These are phyloP conservation scores for Sepiola atlantica DNA, from an alignment of 2,888 invertebrate genomes.

Conservation along the genomic window DNA sequence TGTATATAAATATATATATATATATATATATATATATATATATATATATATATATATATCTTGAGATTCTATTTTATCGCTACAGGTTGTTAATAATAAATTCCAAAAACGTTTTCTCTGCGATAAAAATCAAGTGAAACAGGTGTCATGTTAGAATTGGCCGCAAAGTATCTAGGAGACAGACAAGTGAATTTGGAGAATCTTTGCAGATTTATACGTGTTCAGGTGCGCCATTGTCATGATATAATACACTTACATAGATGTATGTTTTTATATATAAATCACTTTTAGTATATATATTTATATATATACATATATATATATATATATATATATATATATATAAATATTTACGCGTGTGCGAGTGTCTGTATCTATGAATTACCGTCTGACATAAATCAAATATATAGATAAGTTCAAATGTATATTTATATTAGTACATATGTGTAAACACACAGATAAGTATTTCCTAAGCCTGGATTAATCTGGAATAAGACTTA, in stretches of 20 bases:
- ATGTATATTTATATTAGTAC: no score
- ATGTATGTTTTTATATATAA: background rate
- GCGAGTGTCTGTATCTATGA: background rate
- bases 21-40: no score
- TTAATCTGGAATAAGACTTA: background rate
- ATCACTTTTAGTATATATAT: background rate
- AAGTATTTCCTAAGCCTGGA: background rate
- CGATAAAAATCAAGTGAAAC: background rate
- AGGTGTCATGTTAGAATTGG: constrained; percentile 32
- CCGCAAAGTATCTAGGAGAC: background rate
- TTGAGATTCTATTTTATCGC: background rate
- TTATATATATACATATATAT: background rate
- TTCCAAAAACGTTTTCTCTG: background rate
- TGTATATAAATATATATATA: no score
- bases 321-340: constrained; percentile 32
- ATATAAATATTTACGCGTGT: background rate
- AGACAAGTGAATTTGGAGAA: background rate
- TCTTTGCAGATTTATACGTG: constrained; percentile 32
- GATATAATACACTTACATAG: background rate
- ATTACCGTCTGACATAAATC: background rate
- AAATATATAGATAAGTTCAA: background rate
- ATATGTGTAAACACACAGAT: background rate
- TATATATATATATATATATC: no score
- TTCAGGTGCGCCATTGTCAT: background rate
- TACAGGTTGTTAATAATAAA: background rate